Base-by-base conservation (phyloP, 2,888 invertebrate species). In the Stegophylla sp. region DNA sequence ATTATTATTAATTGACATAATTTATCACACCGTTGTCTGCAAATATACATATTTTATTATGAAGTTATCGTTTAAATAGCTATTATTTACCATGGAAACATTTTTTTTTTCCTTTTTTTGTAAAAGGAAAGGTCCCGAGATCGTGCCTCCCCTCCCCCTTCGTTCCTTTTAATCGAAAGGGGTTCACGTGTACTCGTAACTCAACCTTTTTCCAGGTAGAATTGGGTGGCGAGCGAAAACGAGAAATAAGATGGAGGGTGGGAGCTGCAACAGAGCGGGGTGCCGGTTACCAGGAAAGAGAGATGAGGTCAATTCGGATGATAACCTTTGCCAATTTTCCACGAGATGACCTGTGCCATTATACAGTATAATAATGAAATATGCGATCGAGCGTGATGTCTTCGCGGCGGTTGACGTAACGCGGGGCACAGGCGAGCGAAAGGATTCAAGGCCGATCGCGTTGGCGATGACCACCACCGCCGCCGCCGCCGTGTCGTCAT, bases 361-460 rank as follows among this genome's bases (percentile, higher is more conserved):
- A 34, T 7, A 34, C 34, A 7, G n/a, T n/a, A n/a, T n/a, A n/a
- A n/a, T n/a, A n/a, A n/a, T n/a, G n/a, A n/a, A n/a, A n/a, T n/a
- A n/a, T 3, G 34, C 34, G 34, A 34, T 34, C 34, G 34, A 3
- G 7, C 34, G 3, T 34, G 34, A 34, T 34, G 34, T 34, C 34
- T 34, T 43, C 64, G 63, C 41, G 13, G 69, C 28, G 75, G n/a
- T 76, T 76, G 75, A 76, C 75, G 75, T 76, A 66, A 76, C 75
- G 34, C 3, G 75, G 51, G 43, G 28, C 53, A 20, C 56, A 17
- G 71, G 72, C 75, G 75, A 53, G 72, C 75, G 75, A 76, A 76
- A 76, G 75, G 75, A 76, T 76, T 76, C 75, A 76, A 76, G 75
- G 75, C 75, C 75, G 75, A 43, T 43, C 64, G 64, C 64, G 75